These are phyloP conservation scores for Vulpes ferrilata DNA, from an alignment of 2,113 vertebrate species.

Conservation along the genomic window DNA sequence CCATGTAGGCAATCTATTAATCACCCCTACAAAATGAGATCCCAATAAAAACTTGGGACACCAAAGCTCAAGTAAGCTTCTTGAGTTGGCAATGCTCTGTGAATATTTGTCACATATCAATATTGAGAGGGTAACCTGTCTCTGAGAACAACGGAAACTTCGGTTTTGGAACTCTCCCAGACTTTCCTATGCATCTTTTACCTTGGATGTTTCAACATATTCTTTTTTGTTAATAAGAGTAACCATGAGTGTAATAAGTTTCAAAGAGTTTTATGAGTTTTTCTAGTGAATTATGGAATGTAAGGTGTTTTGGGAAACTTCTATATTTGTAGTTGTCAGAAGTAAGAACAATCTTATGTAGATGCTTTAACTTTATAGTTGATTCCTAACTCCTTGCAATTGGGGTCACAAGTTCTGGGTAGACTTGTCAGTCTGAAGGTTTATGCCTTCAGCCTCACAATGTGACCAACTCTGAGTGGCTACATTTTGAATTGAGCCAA, in stretches of 20 bases:
- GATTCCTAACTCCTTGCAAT: background rate
- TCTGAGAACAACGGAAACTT: background rate
- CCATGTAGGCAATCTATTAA: background rate
- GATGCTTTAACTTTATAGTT: background rate
- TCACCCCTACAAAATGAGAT: background rate
- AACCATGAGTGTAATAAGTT: background rate
- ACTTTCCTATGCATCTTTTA: background rate
- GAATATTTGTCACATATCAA: background rate
- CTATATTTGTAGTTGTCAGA: background rate
- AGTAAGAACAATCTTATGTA: background rate
- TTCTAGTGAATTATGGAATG: background rate
- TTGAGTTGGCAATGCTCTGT: background rate
- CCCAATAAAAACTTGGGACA: background rate
- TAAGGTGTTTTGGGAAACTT: background rate
- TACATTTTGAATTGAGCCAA: background rate
- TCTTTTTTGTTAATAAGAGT: background rate
- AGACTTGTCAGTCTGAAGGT: background rate
- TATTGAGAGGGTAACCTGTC: background rate
- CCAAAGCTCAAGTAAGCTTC: background rate
- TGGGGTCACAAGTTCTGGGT: background rate
- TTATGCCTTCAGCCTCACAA: background rate
- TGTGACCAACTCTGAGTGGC: background rate
- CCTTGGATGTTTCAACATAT: background rate
- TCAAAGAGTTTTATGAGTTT: background rate
- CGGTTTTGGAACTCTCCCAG: background rate